phyloP scores from a whole-genome alignment of 2,888 invertebrate genomes.

The Phrixothrix hirtus region DNA sequence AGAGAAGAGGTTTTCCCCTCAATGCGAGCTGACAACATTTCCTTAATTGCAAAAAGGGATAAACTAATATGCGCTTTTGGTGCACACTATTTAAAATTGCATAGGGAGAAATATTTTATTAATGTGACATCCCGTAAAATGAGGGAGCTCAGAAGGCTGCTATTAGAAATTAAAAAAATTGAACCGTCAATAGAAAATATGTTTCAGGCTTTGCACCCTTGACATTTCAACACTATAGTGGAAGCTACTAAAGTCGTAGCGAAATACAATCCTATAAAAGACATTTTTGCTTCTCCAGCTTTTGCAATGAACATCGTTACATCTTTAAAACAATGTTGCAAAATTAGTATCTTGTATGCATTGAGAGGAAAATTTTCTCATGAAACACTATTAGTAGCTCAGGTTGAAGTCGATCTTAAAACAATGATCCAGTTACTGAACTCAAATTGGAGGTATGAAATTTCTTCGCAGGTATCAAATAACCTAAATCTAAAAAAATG shows the following conservation, averaged over 20 bases:
- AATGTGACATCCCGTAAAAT: slow-evolving; percentile 29
- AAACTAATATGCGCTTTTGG: slow-evolving; percentile 21
- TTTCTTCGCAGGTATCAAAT: too few species aligned
- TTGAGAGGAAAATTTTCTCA: too few species aligned
- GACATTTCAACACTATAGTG: slow-evolving; percentile 23
- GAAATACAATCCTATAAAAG: slow-evolving; percentile 14
- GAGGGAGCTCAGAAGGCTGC: slow-evolving; percentile 26
- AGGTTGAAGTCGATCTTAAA: too few species aligned
- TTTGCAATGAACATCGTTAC: slow-evolving; percentile 23
- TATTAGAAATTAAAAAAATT: slow-evolving; percentile 22
- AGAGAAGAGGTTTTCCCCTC: neutral
- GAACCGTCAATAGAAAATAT: slow-evolving; percentile 12
- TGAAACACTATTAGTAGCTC: too few species aligned
- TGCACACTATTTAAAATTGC: slow-evolving; percentile 24
- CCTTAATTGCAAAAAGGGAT: slow-evolving; percentile 1
- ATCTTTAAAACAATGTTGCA: slow-evolving; percentile 23
- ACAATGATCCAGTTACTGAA: too few species aligned
- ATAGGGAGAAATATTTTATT: slow-evolving; percentile 28
- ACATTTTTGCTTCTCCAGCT: slow-evolving; percentile 14
- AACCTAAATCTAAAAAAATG: too few species aligned
- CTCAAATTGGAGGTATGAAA: too few species aligned
- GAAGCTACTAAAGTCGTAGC: slow-evolving; percentile 22
- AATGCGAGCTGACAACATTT: neutral
- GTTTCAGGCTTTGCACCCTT: slow-evolving; percentile 16
- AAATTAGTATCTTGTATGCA: slow-evolving; percentile 12